phyloP scores from a whole-genome alignment of 2,888 invertebrate species.

The Euplagia quadripunctaria region DNA sequence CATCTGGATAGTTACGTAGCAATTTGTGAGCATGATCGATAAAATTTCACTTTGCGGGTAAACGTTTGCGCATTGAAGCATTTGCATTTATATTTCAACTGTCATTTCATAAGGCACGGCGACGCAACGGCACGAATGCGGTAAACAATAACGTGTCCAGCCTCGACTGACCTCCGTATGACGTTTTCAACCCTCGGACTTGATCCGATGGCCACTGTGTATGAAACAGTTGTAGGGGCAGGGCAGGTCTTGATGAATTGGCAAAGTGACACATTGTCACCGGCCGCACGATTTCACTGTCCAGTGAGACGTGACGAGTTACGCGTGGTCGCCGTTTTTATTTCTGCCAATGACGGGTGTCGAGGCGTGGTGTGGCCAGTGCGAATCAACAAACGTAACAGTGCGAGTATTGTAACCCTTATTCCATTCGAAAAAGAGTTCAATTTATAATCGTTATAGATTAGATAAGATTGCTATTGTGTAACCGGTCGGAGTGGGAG shows the following conservation, averaged over 20 bases:
- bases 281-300: constrained; percentile 85
- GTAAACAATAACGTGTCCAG: constrained; percentile 71
- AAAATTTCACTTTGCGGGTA: constrained; percentile 83
- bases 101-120: constrained; percentile 85
- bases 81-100: constrained; percentile 63
- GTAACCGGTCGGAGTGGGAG: constrained; percentile 82
- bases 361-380: constrained; percentile 84
- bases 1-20: constrained; percentile 83
- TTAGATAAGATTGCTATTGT: constrained; percentile 62
- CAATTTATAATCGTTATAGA: constrained; percentile 55
- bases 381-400: constrained; percentile 65
- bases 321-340: constrained; percentile 87
- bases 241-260: constrained; percentile 62
- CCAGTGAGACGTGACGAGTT: constrained; percentile 85
- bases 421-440: constrained; percentile 62
- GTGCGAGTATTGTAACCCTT: constrained; percentile 59
- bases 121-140: constrained; percentile 72
- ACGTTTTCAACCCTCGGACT: constrained; percentile 33
- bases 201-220: constrained; percentile 20
- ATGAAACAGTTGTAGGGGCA: constrained; percentile 40
- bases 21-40: constrained; percentile 85
- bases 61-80: constrained; percentile 82
- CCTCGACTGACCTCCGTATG: constrained; percentile 59
- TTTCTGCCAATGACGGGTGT: constrained; percentile 87
- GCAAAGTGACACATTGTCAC: constrained; percentile 83